phyloP scores from a whole-genome alignment of 2,113 vertebrate species.

The Neodon shergylaensis region DNA sequence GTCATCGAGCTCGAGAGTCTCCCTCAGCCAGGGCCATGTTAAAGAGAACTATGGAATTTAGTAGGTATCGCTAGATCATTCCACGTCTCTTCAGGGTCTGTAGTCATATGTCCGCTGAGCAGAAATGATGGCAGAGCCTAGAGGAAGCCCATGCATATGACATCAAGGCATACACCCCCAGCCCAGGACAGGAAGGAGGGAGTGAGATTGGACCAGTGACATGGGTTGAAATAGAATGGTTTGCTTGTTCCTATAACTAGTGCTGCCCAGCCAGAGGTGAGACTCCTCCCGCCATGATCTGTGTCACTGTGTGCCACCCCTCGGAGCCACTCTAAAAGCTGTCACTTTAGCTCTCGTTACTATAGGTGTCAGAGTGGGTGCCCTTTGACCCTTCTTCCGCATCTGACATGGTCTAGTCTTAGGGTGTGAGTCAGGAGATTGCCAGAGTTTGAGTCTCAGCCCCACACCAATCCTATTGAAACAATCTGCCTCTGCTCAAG shows the following conservation, averaged over 20 bases:
- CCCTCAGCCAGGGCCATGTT: background rate
- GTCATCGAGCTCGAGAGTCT: background rate
- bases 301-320: background rate
- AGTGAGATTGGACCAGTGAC: background rate
- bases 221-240: background rate
- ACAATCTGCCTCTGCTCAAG: background rate
- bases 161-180: background rate
- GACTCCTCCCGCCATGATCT: background rate
- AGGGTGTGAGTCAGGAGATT: background rate
- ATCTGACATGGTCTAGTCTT: background rate
- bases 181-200: background rate
- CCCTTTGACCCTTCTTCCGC: background rate
- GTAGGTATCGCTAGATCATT: background rate
- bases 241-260: background rate
- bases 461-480: fast-evolving
- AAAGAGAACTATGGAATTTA: background rate
- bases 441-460: background rate
- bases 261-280: background rate
- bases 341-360: background rate
- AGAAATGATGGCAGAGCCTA: background rate
- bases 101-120: background rate
- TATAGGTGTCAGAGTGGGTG: background rate
- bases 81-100: background rate
- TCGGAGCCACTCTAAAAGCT: background rate
- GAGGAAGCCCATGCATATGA: too few relatives aligned